Base-by-base conservation (phyloP, 2,113 vertebrate species). In the Hippopotamus amphibius region DNA sequence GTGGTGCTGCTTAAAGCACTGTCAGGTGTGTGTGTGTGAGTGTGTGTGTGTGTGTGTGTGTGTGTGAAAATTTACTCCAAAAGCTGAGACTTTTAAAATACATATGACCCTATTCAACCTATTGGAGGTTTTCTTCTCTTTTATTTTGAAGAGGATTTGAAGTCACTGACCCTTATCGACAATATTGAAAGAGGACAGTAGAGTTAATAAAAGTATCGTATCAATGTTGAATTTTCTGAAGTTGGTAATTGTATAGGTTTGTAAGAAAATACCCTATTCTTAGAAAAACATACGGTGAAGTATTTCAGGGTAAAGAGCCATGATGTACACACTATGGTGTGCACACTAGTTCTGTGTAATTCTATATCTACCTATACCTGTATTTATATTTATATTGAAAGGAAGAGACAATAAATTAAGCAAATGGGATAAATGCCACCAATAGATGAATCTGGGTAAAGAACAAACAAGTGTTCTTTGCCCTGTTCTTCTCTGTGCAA, bases 1-100 rank as follows among this genome's bases (percentile, higher is more conserved):
- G 10, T 50, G 0, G 33, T 16, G 19, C 17, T 0, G 48, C 37
- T 26, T 2, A 65, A 21, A 80, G 46, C 10, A 1, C 21, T 1
- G 33, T 11, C 10, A 26, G 9, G 1, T 0, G 22, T 3, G 55
- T 26, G 46, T 46, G 11, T 43, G 19, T 33, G 11, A 37, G 19
- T 33, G 46, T 13, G 7, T 26, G 46, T 10, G 41, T 76, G 30
- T 57, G 48, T n/a, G 6, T 41, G 22, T 63, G 69, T 11, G 9
- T 30, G 37, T 10, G 9, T 74, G 26, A 74, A 48, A 53, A 43
- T 55, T 71, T n/a, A 26, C 24, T 53, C 55, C 57, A 2, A 61
- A 77, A 33, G 15, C 80, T 7, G 55, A 71, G 50, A 41, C 26
- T 48, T 79, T 79, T 14, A 28, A 55, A 71, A 14, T 28, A 33